Evolutionary conservation across 2,888 invertebrate genomes (phyloP).

Genomic region (Melipona bicolor): DNA sequence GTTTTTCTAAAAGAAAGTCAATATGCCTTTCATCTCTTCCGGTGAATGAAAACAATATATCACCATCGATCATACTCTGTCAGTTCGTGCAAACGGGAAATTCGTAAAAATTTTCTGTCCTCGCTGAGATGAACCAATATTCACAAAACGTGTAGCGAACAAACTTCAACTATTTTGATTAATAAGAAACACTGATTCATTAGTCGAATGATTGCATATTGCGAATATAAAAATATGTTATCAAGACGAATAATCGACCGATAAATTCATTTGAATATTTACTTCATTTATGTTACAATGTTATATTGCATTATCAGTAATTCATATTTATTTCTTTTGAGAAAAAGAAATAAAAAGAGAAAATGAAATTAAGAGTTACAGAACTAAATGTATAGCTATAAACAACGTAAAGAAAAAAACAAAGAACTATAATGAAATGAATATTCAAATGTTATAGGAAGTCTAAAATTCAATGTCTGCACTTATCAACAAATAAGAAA

Average conservation of each 20-base stretch:
- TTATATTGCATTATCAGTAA: no score
- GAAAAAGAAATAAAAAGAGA: no score
- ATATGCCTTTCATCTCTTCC: conserved; percentile 33
- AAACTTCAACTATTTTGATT: conserved; percentile 3
- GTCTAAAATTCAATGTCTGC: no score
- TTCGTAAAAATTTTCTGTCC: conserved; percentile 41
- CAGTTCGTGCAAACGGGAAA: conserved; percentile 32
- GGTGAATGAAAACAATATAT: conserved; percentile 53
- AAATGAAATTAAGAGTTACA: no score
- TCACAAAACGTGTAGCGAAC: not conserved
- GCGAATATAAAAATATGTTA: not conserved
- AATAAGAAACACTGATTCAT: not conserved
- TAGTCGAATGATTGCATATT: not conserved
- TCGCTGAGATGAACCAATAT: conserved; percentile 13
- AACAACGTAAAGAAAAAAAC: no score
- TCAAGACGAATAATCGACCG: not conserved
- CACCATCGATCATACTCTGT: conserved; percentile 66
- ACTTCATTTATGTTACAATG: no score
- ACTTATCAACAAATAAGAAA: no score
- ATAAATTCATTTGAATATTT: not conserved
- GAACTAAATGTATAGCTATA: no score
- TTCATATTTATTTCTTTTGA: no score
- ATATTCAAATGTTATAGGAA: no score
- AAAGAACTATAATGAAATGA: no score
- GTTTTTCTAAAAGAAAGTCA: conserved; percentile 44